Conservation (phyloP, 2,113 vertebrate genomes). For the Xenopus laevis region DNA sequence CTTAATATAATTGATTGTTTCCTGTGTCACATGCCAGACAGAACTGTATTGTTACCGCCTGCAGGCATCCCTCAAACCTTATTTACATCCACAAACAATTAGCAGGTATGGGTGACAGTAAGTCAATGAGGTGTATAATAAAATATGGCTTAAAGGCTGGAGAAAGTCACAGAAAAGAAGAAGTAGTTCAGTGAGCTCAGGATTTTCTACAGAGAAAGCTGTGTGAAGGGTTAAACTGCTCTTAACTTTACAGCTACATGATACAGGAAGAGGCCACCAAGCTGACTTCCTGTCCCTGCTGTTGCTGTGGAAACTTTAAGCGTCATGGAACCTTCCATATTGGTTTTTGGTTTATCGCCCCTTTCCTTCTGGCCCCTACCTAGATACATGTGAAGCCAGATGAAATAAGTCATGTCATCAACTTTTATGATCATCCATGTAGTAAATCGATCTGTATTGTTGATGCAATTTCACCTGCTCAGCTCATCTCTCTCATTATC, state of each 20-base stretch:
- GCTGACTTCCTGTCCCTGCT: constrained; percentile 28
- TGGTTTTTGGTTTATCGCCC: constrained; percentile 2
- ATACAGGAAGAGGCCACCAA: constrained; percentile 18
- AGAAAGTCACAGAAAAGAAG: neutral
- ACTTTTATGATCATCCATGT: no score
- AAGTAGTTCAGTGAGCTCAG: neutral
- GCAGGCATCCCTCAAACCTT: no score
- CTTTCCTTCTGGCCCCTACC: neutral
- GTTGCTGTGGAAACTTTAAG: constrained; percentile 7
- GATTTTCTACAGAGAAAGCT: neutral
- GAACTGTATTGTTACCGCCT: no score
- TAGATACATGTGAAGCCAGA: no score
- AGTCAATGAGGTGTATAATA: neutral
- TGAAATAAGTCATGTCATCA: no score
- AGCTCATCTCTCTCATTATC: no score
- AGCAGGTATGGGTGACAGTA: no score
- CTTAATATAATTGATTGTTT: no score
- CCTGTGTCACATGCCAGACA: no score
- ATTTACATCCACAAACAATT: no score
- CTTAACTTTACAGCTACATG: constrained; percentile 27
- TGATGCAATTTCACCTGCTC: no score
- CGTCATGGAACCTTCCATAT: constrained; percentile 37
- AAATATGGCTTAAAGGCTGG: neutral
- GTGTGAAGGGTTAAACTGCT: neutral
- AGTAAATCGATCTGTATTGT: no score